Evolutionary conservation across 2,113 vertebrate species (phyloP).

Genomic region (Argyrosomus japonicus): DNA sequence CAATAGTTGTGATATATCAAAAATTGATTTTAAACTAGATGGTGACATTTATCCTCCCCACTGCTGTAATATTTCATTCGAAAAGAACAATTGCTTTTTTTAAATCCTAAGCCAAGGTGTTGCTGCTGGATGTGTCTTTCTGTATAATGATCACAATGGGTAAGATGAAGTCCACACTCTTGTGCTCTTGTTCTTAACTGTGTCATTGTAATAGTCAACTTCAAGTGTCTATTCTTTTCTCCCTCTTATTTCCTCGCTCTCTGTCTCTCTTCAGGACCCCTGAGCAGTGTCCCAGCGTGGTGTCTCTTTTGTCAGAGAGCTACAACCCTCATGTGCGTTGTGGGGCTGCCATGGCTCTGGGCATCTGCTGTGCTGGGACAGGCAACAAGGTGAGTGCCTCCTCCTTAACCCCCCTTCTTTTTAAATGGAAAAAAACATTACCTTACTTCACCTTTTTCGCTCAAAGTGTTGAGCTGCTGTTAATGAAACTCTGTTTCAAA

Average conservation of each 20-base stretch:
- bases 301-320: slow-evolving; percentile 97
- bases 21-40: background rate
- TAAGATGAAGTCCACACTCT: background rate
- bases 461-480: background rate
- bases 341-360: slow-evolving; percentile 97
- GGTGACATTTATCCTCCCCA: background rate
- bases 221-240: background rate
- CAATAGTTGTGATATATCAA: background rate
- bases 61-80: background rate
- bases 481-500: background rate
- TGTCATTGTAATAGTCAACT: background rate
- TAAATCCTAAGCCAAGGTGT: background rate
- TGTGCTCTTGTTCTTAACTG: background rate
- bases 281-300: slow-evolving; percentile 97
- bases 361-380: slow-evolving; percentile 98
- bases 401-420: background rate
- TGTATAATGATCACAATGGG: background rate
- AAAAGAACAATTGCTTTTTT: background rate
- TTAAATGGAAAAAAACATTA: background rate
- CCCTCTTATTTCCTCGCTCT: slow-evolving; percentile 1
- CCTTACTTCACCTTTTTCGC: background rate
- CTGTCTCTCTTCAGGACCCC: slow-evolving; percentile 89
- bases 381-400: slow-evolving; percentile 92
- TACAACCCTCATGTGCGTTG: slow-evolving; percentile 99
- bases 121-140: background rate